phyloP scores from a whole-genome alignment of 2,797 vertebrate species.

The Micrastur ruficollis region DNA sequence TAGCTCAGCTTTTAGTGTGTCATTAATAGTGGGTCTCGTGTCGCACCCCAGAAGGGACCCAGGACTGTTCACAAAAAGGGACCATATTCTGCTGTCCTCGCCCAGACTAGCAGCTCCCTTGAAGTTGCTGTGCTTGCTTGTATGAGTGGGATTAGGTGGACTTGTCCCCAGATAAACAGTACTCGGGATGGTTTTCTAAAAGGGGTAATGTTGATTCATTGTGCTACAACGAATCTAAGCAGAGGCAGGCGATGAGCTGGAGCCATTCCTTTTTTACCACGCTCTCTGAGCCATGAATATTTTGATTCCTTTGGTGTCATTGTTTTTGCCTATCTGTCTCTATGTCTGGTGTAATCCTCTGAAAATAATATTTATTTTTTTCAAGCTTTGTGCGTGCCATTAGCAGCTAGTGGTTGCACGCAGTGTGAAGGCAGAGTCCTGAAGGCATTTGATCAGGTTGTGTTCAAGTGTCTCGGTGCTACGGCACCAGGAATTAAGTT shows the following conservation, averaged over 20 bases:
- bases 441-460: slow-evolving; percentile 40
- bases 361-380: neutral
- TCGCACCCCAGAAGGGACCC: neutral
- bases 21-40: neutral
- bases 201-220: slow-evolving; percentile 1
- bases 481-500: neutral
- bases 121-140: neutral
- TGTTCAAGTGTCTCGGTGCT: neutral
- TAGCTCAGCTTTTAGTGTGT: neutral
- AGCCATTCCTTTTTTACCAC: neutral
- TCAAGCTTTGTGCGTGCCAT: neutral
- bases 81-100: neutral
- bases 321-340: slow-evolving; percentile 43
- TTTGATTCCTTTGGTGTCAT: neutral
- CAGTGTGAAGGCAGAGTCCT: neutral
- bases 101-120: neutral
- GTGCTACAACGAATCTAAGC: neutral
- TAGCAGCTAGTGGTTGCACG: neutral
- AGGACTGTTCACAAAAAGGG: neutral
- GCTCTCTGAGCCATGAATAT: slow-evolving; percentile 30
- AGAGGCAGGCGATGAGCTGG: neutral
- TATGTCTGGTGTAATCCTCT: slow-evolving; percentile 31
- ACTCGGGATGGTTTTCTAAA: neutral
- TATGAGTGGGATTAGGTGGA: neutral
- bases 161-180: slow-evolving; percentile 21